phyloP scores from a whole-genome alignment of 1,140 invertebrate genomes.

The Drosophila lowei region DNA sequence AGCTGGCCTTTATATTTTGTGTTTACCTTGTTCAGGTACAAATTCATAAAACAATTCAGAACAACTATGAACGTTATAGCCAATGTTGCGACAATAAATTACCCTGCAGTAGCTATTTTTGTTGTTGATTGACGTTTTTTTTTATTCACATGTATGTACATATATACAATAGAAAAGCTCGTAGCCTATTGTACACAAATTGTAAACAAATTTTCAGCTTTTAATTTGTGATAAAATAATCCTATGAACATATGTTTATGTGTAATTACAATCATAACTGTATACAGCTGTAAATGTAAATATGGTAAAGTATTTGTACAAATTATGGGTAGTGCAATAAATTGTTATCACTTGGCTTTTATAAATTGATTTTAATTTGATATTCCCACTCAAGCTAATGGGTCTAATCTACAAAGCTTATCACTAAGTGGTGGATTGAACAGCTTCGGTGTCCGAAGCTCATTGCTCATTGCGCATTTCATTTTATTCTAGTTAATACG shows the following conservation, averaged over 20 bases:
- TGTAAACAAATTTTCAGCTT: too few relatives aligned
- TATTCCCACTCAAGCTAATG: constrained; percentile 31
- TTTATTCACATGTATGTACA: too few relatives aligned
- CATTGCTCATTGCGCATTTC: constrained; percentile 15
- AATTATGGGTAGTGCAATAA: constrained; percentile 16
- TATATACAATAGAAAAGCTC: constrained; percentile 9
- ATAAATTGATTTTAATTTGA: constrained; percentile 56
- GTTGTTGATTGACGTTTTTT: too few relatives aligned
- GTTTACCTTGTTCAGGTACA: constrained; percentile 22
- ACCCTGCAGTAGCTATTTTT: too few relatives aligned
- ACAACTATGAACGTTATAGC: constrained; percentile 10
- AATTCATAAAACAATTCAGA: constrained; percentile 31
- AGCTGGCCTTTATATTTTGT: too few relatives aligned
- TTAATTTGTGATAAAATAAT: too few relatives aligned
- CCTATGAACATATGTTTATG: too few relatives aligned
- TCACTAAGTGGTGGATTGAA: constrained; percentile 34
- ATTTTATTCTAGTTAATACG: constrained; percentile 15
- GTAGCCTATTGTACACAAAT: too few relatives aligned
- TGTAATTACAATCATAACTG: background rate
- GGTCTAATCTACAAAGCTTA: constrained; percentile 31
- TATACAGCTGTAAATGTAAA: background rate
- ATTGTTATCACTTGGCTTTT: constrained; percentile 20
- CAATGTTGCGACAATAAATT: too few relatives aligned
- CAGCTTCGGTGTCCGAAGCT: constrained; percentile 26
- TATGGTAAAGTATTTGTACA: background rate